Conservation (phyloP, 2,797 vertebrate species). For the Halcyon smyrnensis region DNA sequence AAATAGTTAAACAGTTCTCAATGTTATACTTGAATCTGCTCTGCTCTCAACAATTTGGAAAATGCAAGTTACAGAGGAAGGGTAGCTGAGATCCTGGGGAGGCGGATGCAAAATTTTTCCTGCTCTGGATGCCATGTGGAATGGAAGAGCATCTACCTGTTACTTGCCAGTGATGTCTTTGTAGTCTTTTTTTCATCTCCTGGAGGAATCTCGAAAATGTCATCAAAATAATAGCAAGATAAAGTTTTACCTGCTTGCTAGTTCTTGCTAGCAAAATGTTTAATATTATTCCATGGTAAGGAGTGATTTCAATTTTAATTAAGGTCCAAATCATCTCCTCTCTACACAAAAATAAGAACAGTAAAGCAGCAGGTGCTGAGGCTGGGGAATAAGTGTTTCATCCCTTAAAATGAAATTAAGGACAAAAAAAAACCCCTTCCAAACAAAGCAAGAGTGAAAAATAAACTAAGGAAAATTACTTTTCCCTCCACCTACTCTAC, state of each 20-base stretch:
- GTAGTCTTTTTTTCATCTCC: background rate
- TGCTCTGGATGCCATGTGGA: background rate
- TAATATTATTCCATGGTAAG: background rate
- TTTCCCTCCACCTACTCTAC: background rate
- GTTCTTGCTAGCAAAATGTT: background rate
- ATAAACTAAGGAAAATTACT: constrained; percentile 40
- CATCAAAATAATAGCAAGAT: constrained; percentile 32
- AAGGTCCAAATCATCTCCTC: constrained; percentile 28
- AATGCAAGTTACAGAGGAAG: constrained; percentile 7
- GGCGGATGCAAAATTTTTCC: background rate
- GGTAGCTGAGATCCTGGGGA: background rate
- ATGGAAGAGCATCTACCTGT: background rate
- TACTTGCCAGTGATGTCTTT: constrained; percentile 28
- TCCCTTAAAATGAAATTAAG: constrained; percentile 38
- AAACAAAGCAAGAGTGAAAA: constrained; percentile 35
- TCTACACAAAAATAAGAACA: constrained; percentile 15
- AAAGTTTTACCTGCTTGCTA: background rate
- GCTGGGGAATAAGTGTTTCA: background rate
- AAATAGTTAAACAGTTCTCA: constrained; percentile 79
- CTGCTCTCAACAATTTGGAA: constrained; percentile 28
- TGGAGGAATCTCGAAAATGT: constrained; percentile 20
- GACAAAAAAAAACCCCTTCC: background rate
- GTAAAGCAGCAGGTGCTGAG: constrained; percentile 10
- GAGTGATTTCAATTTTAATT: constrained; percentile 44
- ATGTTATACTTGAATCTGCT: constrained; percentile 38